Conservation (phyloP, 2,113 vertebrate species). For the Prietella phreatophila region DNA sequence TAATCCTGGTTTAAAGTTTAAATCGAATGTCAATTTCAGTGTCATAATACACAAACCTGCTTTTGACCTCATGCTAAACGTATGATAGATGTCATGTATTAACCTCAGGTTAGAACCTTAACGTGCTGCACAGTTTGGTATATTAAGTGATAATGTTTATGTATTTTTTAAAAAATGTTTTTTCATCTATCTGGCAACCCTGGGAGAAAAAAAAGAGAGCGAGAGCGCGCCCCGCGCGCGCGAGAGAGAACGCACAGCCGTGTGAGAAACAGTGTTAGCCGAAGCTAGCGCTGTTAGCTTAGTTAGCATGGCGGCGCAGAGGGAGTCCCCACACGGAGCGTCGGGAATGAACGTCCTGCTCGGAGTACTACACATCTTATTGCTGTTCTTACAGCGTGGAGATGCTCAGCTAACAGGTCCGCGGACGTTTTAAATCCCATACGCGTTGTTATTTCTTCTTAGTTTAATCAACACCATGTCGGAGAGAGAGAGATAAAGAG, state of each 20-base stretch:
- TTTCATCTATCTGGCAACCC: slow-evolving; percentile 8
- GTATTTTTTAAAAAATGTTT: neutral
- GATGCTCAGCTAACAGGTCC: slow-evolving; percentile 86
- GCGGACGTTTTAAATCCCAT: slow-evolving; percentile 29
- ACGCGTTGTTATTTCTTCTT: neutral
- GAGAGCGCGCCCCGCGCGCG: slow-evolving; percentile 3
- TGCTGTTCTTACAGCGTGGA: slow-evolving; percentile 80
- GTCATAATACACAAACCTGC: too few relatives aligned
- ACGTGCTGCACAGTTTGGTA: neutral
- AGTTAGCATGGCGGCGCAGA: slow-evolving; percentile 88
- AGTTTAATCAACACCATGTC: neutral
- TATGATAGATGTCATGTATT: neutral
- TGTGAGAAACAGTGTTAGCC: slow-evolving; percentile 47
- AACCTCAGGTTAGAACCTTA: neutral
- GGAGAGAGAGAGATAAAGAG: neutral
- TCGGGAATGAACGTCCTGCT: slow-evolving; percentile 82
- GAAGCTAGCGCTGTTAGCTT: slow-evolving; percentile 47
- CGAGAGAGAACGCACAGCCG: slow-evolving; percentile 29
- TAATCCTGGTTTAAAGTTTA: neutral
- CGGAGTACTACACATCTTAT: slow-evolving; percentile 81
- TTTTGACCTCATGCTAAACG: neutral
- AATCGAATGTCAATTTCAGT: neutral
- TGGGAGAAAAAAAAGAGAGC: neutral
- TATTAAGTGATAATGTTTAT: neutral
- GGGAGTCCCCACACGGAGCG: slow-evolving; percentile 78